A percentile compares a stretch with the other conserved stretches of the same genome.
These are phyloP conservation scores for Cremastinae sp. DNA, from an alignment of 2,888 invertebrate species.

Conservation along the genomic window DNA sequence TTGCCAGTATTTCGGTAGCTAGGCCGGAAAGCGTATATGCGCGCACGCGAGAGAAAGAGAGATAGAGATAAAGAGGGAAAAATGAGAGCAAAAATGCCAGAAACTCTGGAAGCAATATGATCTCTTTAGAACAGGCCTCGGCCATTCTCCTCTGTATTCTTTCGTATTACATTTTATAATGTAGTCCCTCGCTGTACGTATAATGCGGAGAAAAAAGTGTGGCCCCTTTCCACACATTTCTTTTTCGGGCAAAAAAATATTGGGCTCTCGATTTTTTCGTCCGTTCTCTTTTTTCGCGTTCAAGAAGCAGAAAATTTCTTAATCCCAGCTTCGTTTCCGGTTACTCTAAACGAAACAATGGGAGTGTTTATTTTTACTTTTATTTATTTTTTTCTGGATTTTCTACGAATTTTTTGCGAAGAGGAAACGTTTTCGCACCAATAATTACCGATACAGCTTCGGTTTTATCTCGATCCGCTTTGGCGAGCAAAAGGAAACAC, in stretches of 20 bases:
- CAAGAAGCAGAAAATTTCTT: too few species aligned
- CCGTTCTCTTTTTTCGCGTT: too few species aligned
- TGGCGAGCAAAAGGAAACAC: neutral
- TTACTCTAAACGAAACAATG: too few species aligned
- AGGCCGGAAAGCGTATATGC: slow-evolving; percentile 42
- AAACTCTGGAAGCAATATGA: slow-evolving; percentile 72
- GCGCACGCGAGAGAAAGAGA: slow-evolving; percentile 1
- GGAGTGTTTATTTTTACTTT: too few species aligned
- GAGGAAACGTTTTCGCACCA: slow-evolving; percentile 26
- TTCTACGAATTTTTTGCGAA: neutral
- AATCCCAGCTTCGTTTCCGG: too few species aligned
- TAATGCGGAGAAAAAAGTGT: slow-evolving; percentile 56
- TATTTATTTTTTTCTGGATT: too few species aligned
- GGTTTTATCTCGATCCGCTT: slow-evolving; percentile 49
- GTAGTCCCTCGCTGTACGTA: slow-evolving; percentile 38
- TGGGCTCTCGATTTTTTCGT: too few species aligned
- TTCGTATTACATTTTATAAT: slow-evolving; percentile 64
- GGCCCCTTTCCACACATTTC: slow-evolving; percentile 35
- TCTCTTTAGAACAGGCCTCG: slow-evolving; percentile 72
- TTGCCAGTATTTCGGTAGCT: slow-evolving; percentile 75
- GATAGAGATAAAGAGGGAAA: slow-evolving; percentile 31
- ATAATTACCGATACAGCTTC: slow-evolving; percentile 31
- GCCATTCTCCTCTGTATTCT: slow-evolving; percentile 57
- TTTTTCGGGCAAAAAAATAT: slow-evolving; percentile 18
- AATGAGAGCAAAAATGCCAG: slow-evolving; percentile 3